Base-by-base conservation (phyloP, 2,888 invertebrate species). In the Trichopria drosophilae region DNA sequence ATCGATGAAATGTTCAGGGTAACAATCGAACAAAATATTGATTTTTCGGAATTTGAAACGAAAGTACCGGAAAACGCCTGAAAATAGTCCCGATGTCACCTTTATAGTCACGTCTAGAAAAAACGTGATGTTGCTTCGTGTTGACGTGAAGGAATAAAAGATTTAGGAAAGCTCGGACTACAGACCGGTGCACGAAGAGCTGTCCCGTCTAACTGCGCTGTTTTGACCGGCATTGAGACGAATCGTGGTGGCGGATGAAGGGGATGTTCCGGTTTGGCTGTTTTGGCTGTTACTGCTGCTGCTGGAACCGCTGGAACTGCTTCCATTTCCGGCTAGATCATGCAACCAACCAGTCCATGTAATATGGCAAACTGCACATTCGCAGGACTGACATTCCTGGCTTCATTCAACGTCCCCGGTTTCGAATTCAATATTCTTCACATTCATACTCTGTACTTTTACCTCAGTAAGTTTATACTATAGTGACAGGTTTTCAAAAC, bases 271-370 rank as follows among this genome's bases (percentile, higher is more conserved):
- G 26, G 68, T 64, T 54, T 74, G 75, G 65, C 72, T 74, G 69
- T 72, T 73, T 50, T 73, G 73, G 67, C 73, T 75, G 70, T 65
- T 71, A 64, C 58, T 71, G 66, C 72, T 72, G 65, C 71, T 67
- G 62, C 69, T 68, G 54, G 64, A 63, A 64, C 68, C 66, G 63
- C 64, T 62, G 58, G 63, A 61, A 58, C 62, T 64, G 62, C 64
- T 61, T 51, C 68, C 66, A 60, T 61, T 62, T 51, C 65, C 65
- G 62, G 66, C 68, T 67, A 71, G 66, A 24, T 19, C 22, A n/a
- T 72, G 74, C 74, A 75, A 75, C 66, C 71, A 72, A 73, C 69
- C 63, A 71, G 72, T 66, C 66, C 63, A 65, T 65, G 58, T 62
- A 53, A 64, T 60, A 66, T 64, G 60, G n/a, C n/a, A n/a, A n/a